Evolutionary conservation across 1,140 invertebrate species (phyloP).

Genomic region (Coelopa frigida): DNA sequence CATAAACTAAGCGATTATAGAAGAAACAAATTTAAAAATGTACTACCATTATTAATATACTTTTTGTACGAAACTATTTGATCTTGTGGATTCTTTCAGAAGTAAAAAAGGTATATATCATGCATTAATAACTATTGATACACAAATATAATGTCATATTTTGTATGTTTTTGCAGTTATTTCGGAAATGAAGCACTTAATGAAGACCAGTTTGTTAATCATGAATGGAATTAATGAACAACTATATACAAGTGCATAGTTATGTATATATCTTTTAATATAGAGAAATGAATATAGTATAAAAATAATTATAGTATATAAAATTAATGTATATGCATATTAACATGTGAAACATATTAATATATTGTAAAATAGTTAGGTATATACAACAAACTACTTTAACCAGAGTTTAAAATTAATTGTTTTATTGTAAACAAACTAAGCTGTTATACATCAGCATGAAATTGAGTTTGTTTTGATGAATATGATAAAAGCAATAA

Average conservation of each 20-base stretch:
- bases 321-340: constrained; percentile 2
- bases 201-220: no score
- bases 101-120: no score
- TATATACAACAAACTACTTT: not conserved
- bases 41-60: no score
- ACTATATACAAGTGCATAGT: not conserved
- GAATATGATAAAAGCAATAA: not conserved
- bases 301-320: not conserved
- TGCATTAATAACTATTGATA: no score
- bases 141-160: no score
- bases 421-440: constrained; percentile 1
- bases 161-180: no score
- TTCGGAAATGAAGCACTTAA: no score
- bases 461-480: not conserved
- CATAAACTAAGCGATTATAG: no score
- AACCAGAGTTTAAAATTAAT: not conserved
- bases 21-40: no score
- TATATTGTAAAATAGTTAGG: not conserved
- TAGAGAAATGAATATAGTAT: constrained; percentile 4
- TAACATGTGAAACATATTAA: not conserved
- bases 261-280: constrained; percentile 4
- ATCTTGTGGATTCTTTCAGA: no score
- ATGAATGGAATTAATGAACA: no score
- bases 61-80: no score
- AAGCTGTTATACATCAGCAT: not conserved